These are phyloP conservation scores for Hydrolagus affinis DNA, from an alignment of 2,113 vertebrate genomes.

Conservation along the genomic window DNA sequence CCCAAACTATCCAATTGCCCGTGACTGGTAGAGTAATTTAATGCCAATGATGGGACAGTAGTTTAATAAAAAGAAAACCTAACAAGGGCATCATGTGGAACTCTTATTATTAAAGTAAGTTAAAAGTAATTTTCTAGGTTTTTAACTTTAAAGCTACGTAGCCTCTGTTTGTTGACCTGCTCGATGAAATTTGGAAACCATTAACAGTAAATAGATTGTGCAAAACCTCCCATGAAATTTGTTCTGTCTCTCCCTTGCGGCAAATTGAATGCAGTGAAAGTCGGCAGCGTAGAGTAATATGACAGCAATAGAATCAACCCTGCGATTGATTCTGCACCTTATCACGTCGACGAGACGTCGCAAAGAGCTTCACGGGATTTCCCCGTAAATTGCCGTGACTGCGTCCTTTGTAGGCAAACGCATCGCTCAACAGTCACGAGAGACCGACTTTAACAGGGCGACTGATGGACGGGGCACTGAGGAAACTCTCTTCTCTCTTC, in stretches of 20 bases:
- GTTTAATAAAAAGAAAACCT: neutral
- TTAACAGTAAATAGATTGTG: neutral
- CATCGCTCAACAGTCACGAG: no score
- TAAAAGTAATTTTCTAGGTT: conserved; percentile 2
- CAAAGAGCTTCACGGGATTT: no score
- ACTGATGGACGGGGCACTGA: no score
- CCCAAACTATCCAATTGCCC: neutral
- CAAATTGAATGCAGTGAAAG: no score
- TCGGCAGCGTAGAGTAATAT: no score
- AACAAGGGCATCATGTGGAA: neutral
- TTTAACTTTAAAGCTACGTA: neutral
- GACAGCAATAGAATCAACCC: no score
- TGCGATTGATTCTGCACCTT: no score
- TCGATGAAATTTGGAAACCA: neutral
- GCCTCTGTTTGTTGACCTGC: neutral
- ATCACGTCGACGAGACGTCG: no score
- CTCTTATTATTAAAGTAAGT: neutral
- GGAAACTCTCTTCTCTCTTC: no score
- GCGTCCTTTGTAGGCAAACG: no score
- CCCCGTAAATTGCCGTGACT: no score
- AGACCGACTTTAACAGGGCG: no score
- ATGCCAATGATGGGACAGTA: neutral
- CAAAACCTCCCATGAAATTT: neutral
- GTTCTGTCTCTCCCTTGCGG: neutral
- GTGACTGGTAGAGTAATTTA: neutral